Percentiles rank a stretch among this genome's conserved stretches.
These are phyloP conservation scores for Megalurothrips usitatus DNA, from an alignment of 2,888 invertebrate species.

Conservation along the genomic window DNA sequence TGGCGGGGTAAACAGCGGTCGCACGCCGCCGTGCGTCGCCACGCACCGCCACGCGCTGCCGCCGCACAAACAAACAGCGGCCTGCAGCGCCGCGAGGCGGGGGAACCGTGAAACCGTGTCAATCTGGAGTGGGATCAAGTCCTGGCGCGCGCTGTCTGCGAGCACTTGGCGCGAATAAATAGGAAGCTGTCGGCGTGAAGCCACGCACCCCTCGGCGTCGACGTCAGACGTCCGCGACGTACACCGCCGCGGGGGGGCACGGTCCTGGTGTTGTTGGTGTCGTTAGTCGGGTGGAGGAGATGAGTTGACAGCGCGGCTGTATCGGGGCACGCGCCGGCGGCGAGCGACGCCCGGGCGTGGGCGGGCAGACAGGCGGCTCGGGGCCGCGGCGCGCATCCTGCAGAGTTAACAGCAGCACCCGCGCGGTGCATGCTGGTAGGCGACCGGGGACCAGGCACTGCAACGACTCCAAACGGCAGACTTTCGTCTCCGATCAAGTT, in stretches of 20 bases:
- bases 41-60: background rate
- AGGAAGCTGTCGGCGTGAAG: background rate
- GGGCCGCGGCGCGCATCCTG: background rate
- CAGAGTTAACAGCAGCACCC: background rate
- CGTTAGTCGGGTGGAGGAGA: background rate
- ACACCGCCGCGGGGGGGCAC: background rate
- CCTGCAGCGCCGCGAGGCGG: background rate
- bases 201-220: background rate
- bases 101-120: background rate
- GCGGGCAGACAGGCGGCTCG: background rate
- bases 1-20: background rate
- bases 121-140: constrained; percentile 22
- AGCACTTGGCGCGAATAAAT: background rate
- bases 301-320: background rate
- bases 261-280: background rate
- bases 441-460: too few relatives aligned
- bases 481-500: too few relatives aligned
- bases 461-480: too few relatives aligned
- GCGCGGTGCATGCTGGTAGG: too few relatives aligned
- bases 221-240: background rate
- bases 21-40: background rate
- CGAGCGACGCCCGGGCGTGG: background rate
- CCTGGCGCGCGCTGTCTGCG: background rate
- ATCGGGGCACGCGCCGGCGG: background rate
- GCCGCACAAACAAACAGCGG: background rate